phyloP scores from a whole-genome alignment of 37 sponge, comb jelly and placozoan species.

The Theonella swinhoei region DNA sequence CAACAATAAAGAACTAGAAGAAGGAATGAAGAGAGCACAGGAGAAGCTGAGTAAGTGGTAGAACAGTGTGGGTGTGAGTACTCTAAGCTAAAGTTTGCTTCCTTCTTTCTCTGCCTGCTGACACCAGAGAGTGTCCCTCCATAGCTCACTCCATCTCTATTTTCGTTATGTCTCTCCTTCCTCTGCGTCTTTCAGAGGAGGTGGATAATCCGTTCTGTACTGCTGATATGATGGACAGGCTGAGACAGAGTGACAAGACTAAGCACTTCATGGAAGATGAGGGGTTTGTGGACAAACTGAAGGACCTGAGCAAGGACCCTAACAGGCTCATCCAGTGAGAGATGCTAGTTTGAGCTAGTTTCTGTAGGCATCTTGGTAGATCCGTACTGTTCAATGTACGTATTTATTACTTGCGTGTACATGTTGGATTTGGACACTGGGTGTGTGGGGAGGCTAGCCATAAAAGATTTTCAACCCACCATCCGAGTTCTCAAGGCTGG shows the following conservation, averaged over 20 bases:
- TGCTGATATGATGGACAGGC: conserved; percentile 37
- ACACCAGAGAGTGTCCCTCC: no score
- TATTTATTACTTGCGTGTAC: no score
- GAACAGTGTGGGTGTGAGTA: neutral
- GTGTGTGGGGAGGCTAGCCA: no score
- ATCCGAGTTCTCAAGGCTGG: no score
- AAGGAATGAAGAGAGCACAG: neutral
- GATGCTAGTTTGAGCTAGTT: no score
- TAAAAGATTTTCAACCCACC: no score
- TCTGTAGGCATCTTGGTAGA: no score
- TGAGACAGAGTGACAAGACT: conserved; percentile 56
- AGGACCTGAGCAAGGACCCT: conserved; percentile 30
- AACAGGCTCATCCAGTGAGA: conserved; percentile 17
- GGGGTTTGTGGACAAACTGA: conserved; percentile 45
- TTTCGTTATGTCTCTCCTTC: neutral
- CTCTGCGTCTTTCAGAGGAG: conserved; percentile 23
- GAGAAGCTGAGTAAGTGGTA: conserved; percentile 10
- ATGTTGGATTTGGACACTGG: no score
- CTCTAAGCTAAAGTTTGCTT: neutral
- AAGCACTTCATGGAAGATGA: conserved; percentile 61
- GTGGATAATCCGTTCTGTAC: conserved; percentile 68
- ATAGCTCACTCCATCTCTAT: neutral
- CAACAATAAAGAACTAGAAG: neutral
- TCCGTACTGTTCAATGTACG: no score
- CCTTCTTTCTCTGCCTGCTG: no score